Base-by-base conservation (phyloP, 2,888 invertebrate genomes). In the Tinea semifulvella region DNA sequence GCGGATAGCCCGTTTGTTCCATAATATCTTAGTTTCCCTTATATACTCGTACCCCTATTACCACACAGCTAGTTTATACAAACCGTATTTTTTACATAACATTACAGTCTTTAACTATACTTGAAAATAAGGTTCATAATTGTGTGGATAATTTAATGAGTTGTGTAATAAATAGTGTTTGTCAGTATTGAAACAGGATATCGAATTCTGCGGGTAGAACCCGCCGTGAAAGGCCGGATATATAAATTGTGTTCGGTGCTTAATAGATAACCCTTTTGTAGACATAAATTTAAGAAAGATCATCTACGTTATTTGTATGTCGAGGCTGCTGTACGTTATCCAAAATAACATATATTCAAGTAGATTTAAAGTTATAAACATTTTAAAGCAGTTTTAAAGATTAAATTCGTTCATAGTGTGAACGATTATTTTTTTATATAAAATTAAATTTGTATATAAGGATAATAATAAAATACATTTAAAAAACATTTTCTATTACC, bases 211-310 rank as follows among this genome's bases (percentile, higher is more conserved):
- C 28, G 58, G 49, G 40, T 14, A 19, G 36, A 36, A 14, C 52
- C 47, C 52, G 50, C 56, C 40, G 45, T 42, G 43, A 22, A 22
- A 35, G 45, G 11, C 39, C 57, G 64, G 60, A 64, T 56, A 52
- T 66, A 70, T 69, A 70, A 69, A 70, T 70, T 56, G 55, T 56
- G 47, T 52, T 48, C 56, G 53, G 52, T 53, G 61, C 56, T 52
- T 55, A 61, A 58, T 68, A 69, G 67, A 70, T 70, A 65, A 68
- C 68, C 67, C 60, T 43, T 44, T 42, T 43, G 59, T 56, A 55
- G 55, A 61, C 66, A 68, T 70, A 68, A 68, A 69, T 70, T 63
- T 56, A 46, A 58, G 57, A 53, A 66, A 68, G 68, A 69, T 69
- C 67, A 68, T 69, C 65, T 66, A 60, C 62, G 62, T 62, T 67